Conservation (phyloP, 2,113 vertebrate species). For the Danio rerio region GRCz12tu NC_133182.1:16433001-16433500, state of each 20-base stretch:
- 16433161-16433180: constrained; percentile 27
- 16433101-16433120: constrained; percentile 66
- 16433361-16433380: constrained; percentile 22
- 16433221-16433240: constrained; percentile 75
- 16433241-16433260: constrained; percentile 79
- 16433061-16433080: constrained; percentile 62
- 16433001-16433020: background rate
- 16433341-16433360: constrained; percentile 35
- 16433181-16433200: constrained; percentile 63
- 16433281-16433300: constrained; percentile 67
- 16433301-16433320: constrained; percentile 62
- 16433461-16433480: constrained; percentile 10
- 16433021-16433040: background rate
- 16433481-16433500: background rate
- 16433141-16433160: constrained; percentile 40
- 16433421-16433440: constrained; percentile 27
- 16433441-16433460: constrained; percentile 15
- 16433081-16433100: constrained; percentile 69
- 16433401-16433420: constrained; percentile 33
- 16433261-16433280: constrained; percentile 76
- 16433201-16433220: constrained; percentile 57
- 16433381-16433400: constrained; percentile 30
- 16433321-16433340: constrained; percentile 46
- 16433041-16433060: constrained; percentile 1
- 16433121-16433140: constrained; percentile 71